Base-by-base conservation (phyloP, 2,113 vertebrate genomes). In the Xiphophorus maculatus region DNA sequence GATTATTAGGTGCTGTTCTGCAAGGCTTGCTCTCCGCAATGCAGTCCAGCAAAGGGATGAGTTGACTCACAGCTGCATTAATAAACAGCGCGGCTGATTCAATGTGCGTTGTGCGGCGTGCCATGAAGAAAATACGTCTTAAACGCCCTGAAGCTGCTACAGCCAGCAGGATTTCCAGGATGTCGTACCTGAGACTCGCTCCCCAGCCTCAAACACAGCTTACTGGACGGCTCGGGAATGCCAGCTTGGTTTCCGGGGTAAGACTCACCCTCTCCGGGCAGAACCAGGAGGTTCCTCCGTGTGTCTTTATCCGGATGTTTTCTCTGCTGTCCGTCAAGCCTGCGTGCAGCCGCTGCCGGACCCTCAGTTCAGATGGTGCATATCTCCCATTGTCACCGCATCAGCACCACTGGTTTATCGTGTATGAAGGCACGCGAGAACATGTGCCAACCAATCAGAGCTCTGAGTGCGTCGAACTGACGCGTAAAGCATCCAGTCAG, bases 331-430 rank as follows among this genome's bases (percentile, higher is more conserved):
- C 51, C 22, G 25, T n/a, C 51, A n/a, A 17, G 25, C 5, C 25
- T 58, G 25, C 5, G 17, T 40, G 4, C 64, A 27, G 35, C 64
- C 6, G 63, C 63, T 33, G 33, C 35, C 76, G 32, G 70, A 29
- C 65, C 11, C 66, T 79, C 73, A 73, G 60, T 76, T 83, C 90
- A 90, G 86, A 88, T 86, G 91, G 88, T 85, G 90, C 83, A 81
- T 74, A 79, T 86, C 86, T 90, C 83, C 85, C 89, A 91, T 91
- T 89, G 79, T 89, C 87, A 88, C 91, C 91, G 89, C 91, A 92
- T 93, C 93, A 92, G 93, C 87, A 90, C 81, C 90, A 77, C 82
- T 78, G 1, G 73, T 66, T 66, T 66, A 78, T 69, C 87, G 72
- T 66, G 73, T 7, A 40, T 10, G 63, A 74, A 79, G 69, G 81